Evolutionary conservation across 2,888 invertebrate species (phyloP), one percentile per base, ranked within the genome.

Genomic region (Limnephilus lunatus): DNA sequence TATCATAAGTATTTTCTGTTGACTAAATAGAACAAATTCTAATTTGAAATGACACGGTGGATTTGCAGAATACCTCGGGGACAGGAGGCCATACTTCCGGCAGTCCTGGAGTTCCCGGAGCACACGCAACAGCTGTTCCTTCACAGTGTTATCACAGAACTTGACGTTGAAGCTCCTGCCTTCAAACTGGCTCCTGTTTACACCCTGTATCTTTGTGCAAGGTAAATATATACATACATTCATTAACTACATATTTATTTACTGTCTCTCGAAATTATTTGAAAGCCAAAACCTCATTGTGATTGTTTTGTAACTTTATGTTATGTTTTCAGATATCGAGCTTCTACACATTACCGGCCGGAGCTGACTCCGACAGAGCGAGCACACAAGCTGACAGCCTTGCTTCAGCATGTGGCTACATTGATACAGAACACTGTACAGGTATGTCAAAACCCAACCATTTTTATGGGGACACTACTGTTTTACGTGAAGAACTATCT

Each of bases 121-220:
- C 98, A 98, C 94, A 98, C 98, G 35, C 99, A 99, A 96, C 98
- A 99, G 95, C 97, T 98, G 94, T 99, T 99, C 95, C 96, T 99
- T 90, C 97, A 98, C 93, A 97, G 98, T 83, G 98, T 99, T 94
- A 97, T 99, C 94, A 97, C 98, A 80, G 98, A 99, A 94, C 97
- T 99, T 94, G 99, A 99, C 95, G 98, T 98, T 25, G 98, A 98
- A 95, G 97, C 97, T 92, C 98, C 98, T 19, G 98, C 98, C 94
- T 99, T 99, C 96, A 99, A 99, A 95, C 97, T 99, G 93, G 98
- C 99, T 1, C 99, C 99, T 0, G 99, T 99, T 44, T 99, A 99
- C 96, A 98, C 99, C 3, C 97, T 99, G 39, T 99, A 99, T 95
- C 97, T 99, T 95, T 98, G 99, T 94, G 98, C 99, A 93, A 97